phyloP scores from a whole-genome alignment of 2,113 vertebrate species.

The Eudyptes chrysolophus region DNA sequence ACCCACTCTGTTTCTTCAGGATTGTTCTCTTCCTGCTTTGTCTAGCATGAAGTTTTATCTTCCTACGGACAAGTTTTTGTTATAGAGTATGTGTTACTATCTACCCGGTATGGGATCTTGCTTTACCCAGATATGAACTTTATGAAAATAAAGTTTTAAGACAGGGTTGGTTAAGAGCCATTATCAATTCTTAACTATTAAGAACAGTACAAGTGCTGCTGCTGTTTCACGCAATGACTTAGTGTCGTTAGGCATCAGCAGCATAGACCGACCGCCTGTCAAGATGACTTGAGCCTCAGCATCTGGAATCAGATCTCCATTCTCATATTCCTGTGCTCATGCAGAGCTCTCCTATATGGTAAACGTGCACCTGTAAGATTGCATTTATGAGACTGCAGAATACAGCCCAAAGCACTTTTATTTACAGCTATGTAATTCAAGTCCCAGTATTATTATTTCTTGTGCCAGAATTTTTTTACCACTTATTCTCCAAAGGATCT shows the following conservation, averaged over 20 bases:
- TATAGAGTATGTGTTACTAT: not conserved
- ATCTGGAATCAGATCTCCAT: not conserved
- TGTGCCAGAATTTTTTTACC: not conserved
- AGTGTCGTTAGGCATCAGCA: not conserved
- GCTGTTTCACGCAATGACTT: not conserved
- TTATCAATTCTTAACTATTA: not conserved
- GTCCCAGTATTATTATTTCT: not conserved
- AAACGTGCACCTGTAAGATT: not conserved
- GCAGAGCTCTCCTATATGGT: not conserved
- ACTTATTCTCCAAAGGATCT: not conserved
- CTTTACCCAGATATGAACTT: not conserved
- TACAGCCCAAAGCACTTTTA: not conserved
- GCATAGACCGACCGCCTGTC: fast-evolving
- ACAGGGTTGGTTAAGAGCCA: not conserved
- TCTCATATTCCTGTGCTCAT: not conserved
- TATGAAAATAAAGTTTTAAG: not conserved
- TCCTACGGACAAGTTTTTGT: not conserved
- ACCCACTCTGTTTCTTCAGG: not conserved
- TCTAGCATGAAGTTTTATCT: not conserved
- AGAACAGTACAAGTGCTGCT: not conserved
- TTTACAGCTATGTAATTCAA: not conserved
- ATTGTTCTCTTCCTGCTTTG: not conserved
- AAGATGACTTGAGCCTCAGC: not conserved
- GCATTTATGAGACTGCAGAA: not conserved
- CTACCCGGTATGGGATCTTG: not conserved